phyloP scores from a whole-genome alignment of 2,888 invertebrate genomes.

The Patella depressa region DNA sequence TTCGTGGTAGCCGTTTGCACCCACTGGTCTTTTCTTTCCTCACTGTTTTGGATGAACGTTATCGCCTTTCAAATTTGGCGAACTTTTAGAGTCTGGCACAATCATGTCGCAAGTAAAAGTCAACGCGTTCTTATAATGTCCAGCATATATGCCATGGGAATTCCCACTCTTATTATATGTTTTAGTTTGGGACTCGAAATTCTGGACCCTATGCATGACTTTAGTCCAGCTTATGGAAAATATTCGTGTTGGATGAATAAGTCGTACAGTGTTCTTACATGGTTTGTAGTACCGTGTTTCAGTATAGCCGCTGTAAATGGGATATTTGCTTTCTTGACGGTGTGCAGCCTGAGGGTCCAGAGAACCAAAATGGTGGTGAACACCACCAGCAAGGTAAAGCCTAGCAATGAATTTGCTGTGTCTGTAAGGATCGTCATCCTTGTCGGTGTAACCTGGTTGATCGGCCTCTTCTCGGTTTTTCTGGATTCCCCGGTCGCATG shows the following conservation, averaged over 20 bases:
- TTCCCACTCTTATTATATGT: conserved; percentile 21
- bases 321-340: conserved; percentile 26
- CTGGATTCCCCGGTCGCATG: conserved; percentile 18
- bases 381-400: conserved; percentile 17
- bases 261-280: conserved; percentile 25
- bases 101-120: conserved; percentile 18
- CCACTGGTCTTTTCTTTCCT: conserved; percentile 34
- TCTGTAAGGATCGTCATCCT: conserved; percentile 36
- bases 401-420: conserved; percentile 29
- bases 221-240: conserved; percentile 32
- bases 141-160: conserved; percentile 28
- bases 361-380: conserved; percentile 20
- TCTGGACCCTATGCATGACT: conserved; percentile 20
- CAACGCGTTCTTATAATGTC: not conserved
- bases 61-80: conserved; percentile 37
- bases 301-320: conserved; percentile 27
- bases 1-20: conserved; percentile 24
- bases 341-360: conserved; percentile 16
- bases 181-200: conserved; percentile 26
- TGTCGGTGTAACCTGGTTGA: conserved; percentile 39
- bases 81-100: conserved; percentile 32
- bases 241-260: conserved; percentile 37
- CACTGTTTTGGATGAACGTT: conserved; percentile 41
- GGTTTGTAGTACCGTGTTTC: conserved; percentile 33
- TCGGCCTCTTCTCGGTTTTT: conserved; percentile 35